These are phyloP conservation scores for Drosophila grimshawi DNA, from an alignment of 1,140 invertebrate species.

Conservation along the genomic window DNA sequence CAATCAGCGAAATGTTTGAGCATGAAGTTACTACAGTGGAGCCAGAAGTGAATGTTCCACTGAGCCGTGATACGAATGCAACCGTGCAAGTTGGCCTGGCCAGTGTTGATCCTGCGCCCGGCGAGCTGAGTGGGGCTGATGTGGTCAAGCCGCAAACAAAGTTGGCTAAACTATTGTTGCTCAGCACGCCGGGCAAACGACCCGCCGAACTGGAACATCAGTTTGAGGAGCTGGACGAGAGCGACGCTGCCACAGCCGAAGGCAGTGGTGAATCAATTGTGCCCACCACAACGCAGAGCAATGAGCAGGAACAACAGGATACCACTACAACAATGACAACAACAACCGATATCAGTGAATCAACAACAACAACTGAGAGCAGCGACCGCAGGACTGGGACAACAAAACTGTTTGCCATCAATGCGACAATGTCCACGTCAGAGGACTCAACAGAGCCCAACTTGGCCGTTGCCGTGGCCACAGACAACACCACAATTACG, in stretches of 20 bases:
- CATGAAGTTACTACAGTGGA: slow-evolving; percentile 3
- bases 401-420: slow-evolving; percentile 73
- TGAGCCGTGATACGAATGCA: slow-evolving; percentile 61
- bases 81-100: slow-evolving; percentile 44
- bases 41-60: slow-evolving; percentile 31
- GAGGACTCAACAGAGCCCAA: slow-evolving; percentile 44
- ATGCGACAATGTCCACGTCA: slow-evolving; percentile 55
- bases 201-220: slow-evolving; percentile 58
- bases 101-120: slow-evolving; percentile 60
- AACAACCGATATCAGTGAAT: slow-evolving; percentile 31
- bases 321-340: slow-evolving; percentile 38
- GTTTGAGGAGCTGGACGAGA: slow-evolving; percentile 67
- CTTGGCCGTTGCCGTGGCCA: slow-evolving; percentile 61
- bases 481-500: slow-evolving; percentile 58
- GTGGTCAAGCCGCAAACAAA: slow-evolving; percentile 33
- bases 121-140: slow-evolving; percentile 30
- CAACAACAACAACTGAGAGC: slow-evolving; percentile 33
- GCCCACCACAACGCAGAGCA: slow-evolving; percentile 31
- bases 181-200: slow-evolving; percentile 70
- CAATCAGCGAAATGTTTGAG: neutral
- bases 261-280: slow-evolving; percentile 34
- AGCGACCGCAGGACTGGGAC: slow-evolving; percentile 31
- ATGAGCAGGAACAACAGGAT: slow-evolving; percentile 12
- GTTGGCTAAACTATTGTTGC: slow-evolving; percentile 66
- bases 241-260: slow-evolving; percentile 28